Evolutionary conservation across 2,888 invertebrate genomes (phyloP), one percentile per base, ranked within the genome.

Genomic region (Drosophila stalkeri): DNA sequence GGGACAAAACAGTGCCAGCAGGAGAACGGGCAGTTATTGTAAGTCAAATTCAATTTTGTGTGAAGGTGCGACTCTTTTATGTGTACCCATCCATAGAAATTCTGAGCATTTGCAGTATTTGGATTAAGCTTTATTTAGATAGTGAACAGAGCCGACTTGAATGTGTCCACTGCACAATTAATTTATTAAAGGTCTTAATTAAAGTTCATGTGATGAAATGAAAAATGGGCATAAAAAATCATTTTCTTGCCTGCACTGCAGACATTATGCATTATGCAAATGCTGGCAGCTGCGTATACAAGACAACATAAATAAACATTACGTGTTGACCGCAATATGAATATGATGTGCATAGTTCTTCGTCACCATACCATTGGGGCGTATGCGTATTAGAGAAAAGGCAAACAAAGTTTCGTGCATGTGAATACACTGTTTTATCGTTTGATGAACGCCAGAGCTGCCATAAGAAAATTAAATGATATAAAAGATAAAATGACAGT

Each of bases 301-400:
- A 65, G 68, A 73, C 60, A 62, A 63, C 56, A 79, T 82, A 87
- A 81, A 87, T 87, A 87, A 78, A 82, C 81, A 85, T 85, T 70
- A 76, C 70, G 73, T 79, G 77, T 72, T 82, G 79, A 79, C 85
- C 77, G 65, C 77, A 75, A 75, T 73, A 72, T 76, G 85, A 86
- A 86, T 81, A 85, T 80, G 77, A 64, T 59, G 61, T 44, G 6
- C 27, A 27, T 23, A 64, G 62, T 59, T 59, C 72, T 68, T 64
- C 69, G 57, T 72, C 69, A 51, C 64, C 57, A 41, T 64, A 64
- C 54, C 63, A 67, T 64, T 72, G 39, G 61, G 67, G 66, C 71
- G 71, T 72, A 71, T 78, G 67, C 57, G 63, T 62, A 70, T 63
- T 71, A 69, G 72, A 69, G 71, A 64, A 72, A 82, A 76, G 47